Base-by-base conservation (phyloP, 2,797 vertebrate species). In the Gallinago stenura region DNA sequence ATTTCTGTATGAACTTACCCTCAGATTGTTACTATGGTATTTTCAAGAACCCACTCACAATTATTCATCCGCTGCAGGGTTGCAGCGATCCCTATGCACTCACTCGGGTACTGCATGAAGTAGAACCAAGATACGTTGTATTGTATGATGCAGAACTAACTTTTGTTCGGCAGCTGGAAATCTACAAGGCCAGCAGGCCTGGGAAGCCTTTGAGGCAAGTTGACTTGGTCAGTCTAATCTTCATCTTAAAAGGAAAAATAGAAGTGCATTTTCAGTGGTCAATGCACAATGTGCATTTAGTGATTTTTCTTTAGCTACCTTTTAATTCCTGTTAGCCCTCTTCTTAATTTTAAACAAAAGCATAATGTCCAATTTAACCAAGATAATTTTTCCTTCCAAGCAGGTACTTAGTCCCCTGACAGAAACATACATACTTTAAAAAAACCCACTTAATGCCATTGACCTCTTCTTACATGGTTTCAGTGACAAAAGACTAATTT, bases 81-180 rank as follows among this genome's bases (percentile, higher is more conserved):
- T 99, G 99, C 92, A 98, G 97, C 2, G 99, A 99, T 97, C 99
- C 99, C 35, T 99, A 99, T 8, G 99, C 99, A 0, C 97, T 99
- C 92, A 99, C 99, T 0, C 98, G 99, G 21, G 98, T 99, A 13
- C 98, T 99, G 73, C 98, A 98, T 0, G 99, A 99, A 90, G 98
- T 99, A 15, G 99, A 99, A 48, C 99, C 99, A 12, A 97, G 98
- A 95, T 99, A 99, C 0, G 98, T 99, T 39, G 98, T 99, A 35
- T 87, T 99, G 9, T 99, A 99, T 1, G 99, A 99, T 1, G 98
- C 99, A 1, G 99, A 99, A 18, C 95, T 99, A 30, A 98, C 98
- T 7, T 99, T 99, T 19, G 99, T 99, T 11, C 98, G 99, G 15
- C 99, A 99, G 97, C 98, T 99, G 93, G 99, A 99, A 96, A 97